Base-by-base conservation (phyloP, 2,888 invertebrate species). In the Hylaea fasciaria region DNA sequence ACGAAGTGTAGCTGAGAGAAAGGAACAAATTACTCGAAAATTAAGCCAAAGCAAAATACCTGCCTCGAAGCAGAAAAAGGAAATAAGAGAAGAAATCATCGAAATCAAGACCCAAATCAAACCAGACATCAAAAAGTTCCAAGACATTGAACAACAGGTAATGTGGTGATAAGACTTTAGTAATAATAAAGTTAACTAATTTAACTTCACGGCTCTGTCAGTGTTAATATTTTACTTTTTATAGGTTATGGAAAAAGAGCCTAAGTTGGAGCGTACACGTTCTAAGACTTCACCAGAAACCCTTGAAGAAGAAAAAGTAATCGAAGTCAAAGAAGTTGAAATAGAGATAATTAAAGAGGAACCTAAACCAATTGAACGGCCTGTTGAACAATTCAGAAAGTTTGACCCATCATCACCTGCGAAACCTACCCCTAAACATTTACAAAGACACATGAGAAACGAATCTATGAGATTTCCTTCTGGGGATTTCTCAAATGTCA, bases 1-100 rank as follows among this genome's bases (percentile, higher is more conserved):
- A 71, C 94, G 94, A 65, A 95, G 95, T 50, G 96, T 96, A 32
- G 95, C 95, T n/a, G 96, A 96, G 79, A 90, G 96, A 68, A 94
- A 96, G 66, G 94, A 95, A 76, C 95, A 95, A 89, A 96, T 96
- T 50, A 95, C 95, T 13, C 95, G 95, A 80, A 94, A 96, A 53
- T 83, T 96, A 32, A 95, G 95, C 39, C 93, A 94, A 16, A 95
- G 95, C 81, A 94, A 95, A 76, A 94, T 95, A 71, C 95, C 95
- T 10, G 95, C 95, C 2, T 95, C 95, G 3, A 94, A 95, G 70
- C 95, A 96, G 77, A 94, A 95, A 73, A 95, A 94, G 72, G 95
- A 96, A 90, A 95, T 95, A 41, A 94, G 94, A 39, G 95, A 95
- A 83, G 95, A 95, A 87, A 95, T 95, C 12, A 94, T 94, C 57